Percentiles rank a stretch among this genome's conserved stretches.
These are phyloP conservation scores for Erythrocercus mccallii DNA, from an alignment of 2,113 vertebrate species.

Conservation along the genomic window DNA sequence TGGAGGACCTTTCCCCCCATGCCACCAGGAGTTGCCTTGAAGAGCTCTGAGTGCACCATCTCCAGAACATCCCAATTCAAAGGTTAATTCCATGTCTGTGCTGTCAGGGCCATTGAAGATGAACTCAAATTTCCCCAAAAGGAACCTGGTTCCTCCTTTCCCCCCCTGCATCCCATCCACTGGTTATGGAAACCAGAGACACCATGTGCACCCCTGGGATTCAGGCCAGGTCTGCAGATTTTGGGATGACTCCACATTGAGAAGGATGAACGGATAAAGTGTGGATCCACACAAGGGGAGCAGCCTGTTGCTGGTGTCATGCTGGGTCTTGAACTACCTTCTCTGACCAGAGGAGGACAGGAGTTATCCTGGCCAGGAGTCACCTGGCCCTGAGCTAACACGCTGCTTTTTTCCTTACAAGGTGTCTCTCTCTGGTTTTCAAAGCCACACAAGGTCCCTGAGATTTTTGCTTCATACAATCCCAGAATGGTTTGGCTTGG, in stretches of 20 bases:
- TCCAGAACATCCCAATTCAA: neutral
- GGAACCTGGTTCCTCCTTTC: neutral
- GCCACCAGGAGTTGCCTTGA: neutral
- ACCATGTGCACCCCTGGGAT: neutral
- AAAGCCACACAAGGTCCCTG: neutral
- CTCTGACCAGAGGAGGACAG: neutral
- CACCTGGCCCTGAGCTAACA: neutral
- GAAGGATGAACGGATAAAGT: neutral
- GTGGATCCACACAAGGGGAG: neutral
- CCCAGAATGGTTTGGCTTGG: neutral
- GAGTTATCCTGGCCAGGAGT: neutral
- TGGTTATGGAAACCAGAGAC: neutral
- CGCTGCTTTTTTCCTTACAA: neutral
- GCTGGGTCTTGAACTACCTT: neutral
- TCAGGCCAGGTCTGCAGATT: neutral
- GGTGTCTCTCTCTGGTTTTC: neutral
- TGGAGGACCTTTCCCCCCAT: neutral
- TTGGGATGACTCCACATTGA: neutral
- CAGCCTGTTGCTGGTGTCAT: neutral
- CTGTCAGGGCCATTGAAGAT: neutral
- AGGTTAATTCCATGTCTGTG: neutral
- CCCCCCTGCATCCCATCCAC: neutral
- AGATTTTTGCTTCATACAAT: neutral
- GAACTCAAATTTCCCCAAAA: neutral
- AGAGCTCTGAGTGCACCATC: neutral